Evolutionary conservation across 2,797 vertebrate genomes (phyloP), one percentile per base, ranked within the genome.

Genomic region (Gadopsis marmoratus): DNA sequence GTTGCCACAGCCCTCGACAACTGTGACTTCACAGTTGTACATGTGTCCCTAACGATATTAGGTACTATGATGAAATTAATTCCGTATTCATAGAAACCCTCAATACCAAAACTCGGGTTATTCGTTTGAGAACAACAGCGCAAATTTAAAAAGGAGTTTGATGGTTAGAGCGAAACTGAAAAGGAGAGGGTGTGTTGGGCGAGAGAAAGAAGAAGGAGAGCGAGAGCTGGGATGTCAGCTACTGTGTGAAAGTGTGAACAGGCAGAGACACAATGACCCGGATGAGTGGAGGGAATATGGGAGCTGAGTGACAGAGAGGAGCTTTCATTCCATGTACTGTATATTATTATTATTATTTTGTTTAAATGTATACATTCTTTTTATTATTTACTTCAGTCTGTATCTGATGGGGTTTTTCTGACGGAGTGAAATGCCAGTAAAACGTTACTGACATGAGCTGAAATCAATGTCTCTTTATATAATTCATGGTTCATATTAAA

Each of bases 381-480:
- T n/a, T 21, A 39, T 48, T 47, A 5, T 69, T 50, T 11, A 33
- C 29, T 60, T 69, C 26, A 12, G 19, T 68, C 31, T 17, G 29
- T 56, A n/a, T 74, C 8, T 35, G 17, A 35, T 37, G 31, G 19
- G 63, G 53, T 47, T 16, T 64, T 58, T 43, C 6, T n/a, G 29
- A 58, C 66, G 23, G 53, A 3, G 65, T 2, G 2, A n/a, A 7
- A 54, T 50, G 55, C 7, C 16, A 7, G 12, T 61, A 63, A 55
- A 62, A 69, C 43, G 76, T 67, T 21, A 58, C 39, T 65, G 45
- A 56, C 65, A 9, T n/a, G 60, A 71, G 37, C 45, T 58, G 43
- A 41, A 89, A 90, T 93, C 86, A 12, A 92, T 92, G 91, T 92
- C 83, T 83, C 69, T 69, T 71, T 91, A 69, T 89, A 86, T 91